phyloP scores from a whole-genome alignment of 1,140 invertebrate species.

The Aphelenchoides besseyi region DNA sequence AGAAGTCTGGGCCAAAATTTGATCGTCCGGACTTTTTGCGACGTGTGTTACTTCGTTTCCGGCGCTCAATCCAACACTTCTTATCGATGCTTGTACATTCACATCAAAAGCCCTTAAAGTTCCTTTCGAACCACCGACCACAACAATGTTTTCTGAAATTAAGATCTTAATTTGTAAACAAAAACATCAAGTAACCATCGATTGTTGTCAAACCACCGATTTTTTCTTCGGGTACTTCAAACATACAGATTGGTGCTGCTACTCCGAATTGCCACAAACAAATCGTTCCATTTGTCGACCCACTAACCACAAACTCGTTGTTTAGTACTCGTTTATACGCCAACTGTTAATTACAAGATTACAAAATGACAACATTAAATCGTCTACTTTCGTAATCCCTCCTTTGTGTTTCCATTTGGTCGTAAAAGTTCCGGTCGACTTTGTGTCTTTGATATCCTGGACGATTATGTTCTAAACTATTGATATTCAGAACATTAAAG shows the following conservation, averaged over 20 bases:
- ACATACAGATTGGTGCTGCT: slow-evolving; percentile 11
- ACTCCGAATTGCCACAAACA: slow-evolving; percentile 32
- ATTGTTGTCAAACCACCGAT: slow-evolving; percentile 35
- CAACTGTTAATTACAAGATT: slow-evolving; percentile 22
- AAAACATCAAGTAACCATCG: slow-evolving; percentile 20
- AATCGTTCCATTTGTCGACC: slow-evolving; percentile 35
- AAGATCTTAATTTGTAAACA: neutral
- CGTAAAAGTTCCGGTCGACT: neutral
- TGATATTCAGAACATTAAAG: too few relatives aligned
- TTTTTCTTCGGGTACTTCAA: slow-evolving; percentile 28
- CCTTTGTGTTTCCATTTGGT: neutral
- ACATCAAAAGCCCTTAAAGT: neutral
- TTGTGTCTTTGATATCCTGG: neutral
- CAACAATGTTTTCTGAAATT: slow-evolving; percentile 10
- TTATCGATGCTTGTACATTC: neutral
- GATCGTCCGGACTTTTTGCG: slow-evolving; percentile 22
- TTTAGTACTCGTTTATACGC: slow-evolving; percentile 39
- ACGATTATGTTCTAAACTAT: neutral
- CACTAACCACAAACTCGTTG: slow-evolving; percentile 49
- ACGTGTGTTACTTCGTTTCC: slow-evolving; percentile 33
- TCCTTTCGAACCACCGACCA: neutral
- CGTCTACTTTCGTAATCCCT: slow-evolving; percentile 5
- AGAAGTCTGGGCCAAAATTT: slow-evolving; percentile 40
- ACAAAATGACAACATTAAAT: slow-evolving; percentile 10
- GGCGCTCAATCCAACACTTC: neutral